Base-by-base conservation (phyloP, 2,888 invertebrate genomes). In the Blastobasis lacticolella region DNA sequence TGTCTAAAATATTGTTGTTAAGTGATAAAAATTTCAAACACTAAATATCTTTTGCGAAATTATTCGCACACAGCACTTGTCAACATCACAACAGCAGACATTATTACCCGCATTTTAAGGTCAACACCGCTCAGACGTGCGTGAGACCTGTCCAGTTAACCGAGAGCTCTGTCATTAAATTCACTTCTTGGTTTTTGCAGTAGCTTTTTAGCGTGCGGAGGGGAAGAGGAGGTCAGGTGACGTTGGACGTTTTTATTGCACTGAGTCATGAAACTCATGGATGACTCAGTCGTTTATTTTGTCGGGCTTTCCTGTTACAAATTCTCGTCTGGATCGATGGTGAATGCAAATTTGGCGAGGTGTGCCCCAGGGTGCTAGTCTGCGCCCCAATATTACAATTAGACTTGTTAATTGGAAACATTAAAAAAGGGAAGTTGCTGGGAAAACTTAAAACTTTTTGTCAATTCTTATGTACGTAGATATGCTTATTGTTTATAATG, bases 301-400 rank as follows among this genome's bases (percentile, higher is more conserved):
- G 58, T 52, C 53, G 64, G 63, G 58, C 61, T 61, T 60, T 57
- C 63, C 63, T 64, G 50, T 50, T 51, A 23, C 23, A 23, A 23
- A 23, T 23, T 53, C 53, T 6, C 46, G 56, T 54, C 45, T 50
- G 46, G 46, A 36, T 50, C 41, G 8, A 42, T 42, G 10, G 5
- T 23, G 23, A 10, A 42, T 7, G 42, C 5, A 42, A 42, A 42
- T 42, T 42, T 42, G 42, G 10, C 10, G 9, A 8, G 42, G 23
- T 23, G 23, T 1, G 23, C 23, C 23, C 23, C 23, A 23, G 23
- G 23, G 23, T 23, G 23, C 23, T 23, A 23, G 23, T 23, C 23
- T 23, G 23, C 23, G 23, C 23, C 23, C 23, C 23, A 23, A 23
- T 23, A 23, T 23, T 23, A 23, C 23, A 23, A 23, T 23, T 23